Base-by-base conservation (phyloP, 1,140 invertebrate genomes). In the Cephus cinctus region DNA sequence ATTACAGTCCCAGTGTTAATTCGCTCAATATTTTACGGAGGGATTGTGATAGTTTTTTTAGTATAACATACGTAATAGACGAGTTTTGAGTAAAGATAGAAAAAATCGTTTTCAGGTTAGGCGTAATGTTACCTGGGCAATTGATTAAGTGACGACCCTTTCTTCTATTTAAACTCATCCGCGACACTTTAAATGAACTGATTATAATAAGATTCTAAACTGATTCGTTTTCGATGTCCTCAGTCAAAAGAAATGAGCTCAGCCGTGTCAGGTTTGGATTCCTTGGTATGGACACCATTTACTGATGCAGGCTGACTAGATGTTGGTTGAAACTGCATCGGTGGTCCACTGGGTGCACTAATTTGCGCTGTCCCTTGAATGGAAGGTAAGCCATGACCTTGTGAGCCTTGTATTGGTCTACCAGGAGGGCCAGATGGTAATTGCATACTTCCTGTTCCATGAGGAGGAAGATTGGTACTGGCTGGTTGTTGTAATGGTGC, bases 241-340 rank as follows among this genome's bases (percentile, higher is more conserved):
- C 52, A 76, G 50, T 76, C 73, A 15, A 76, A 76, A 14, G 73
- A 71, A 50, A 76, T 76, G 0, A 76, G 52, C 32, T 75, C 73
- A 12, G 71, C 73, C 16, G 67, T 69, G 45, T 68, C 71, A 1
- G 64, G 60, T 44, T 73, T 73, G 4, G 56, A 9, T 9, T 65
- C 58, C 19, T 67, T 30, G 22, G 40, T 18, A 30, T 22, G 18
- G 27, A 25, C 15, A 27, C n/a, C n/a, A 47, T 47, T 47, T 46
- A 15, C 22, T 38, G 44, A 16, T 3, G 34, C 12, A 20, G 44
- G 3, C 12, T 39, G 44, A 47, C 32, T 47, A 38, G 34, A 21
- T 25, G 31, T 35, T 5, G 48, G 47, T 31, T 47, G 55, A 30
- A 51, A 66, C 23, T 49, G 54, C 8, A 62, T 47, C 14, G 54